These are phyloP conservation scores for Porphyrio hochstetteri DNA, from an alignment of 2,113 vertebrate genomes.

Conservation along the genomic window DNA sequence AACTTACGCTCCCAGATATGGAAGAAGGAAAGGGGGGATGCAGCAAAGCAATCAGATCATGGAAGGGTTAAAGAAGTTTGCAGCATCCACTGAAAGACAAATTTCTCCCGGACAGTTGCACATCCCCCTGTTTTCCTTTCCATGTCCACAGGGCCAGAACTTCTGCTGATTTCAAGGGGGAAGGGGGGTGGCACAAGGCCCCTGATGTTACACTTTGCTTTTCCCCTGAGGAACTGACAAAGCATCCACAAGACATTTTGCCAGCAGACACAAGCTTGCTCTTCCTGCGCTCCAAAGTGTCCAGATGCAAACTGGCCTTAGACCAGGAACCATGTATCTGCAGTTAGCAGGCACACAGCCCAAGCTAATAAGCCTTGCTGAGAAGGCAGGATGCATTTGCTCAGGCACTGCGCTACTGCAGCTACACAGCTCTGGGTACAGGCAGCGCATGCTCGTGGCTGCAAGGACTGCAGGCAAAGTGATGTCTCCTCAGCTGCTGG, in stretches of 20 bases:
- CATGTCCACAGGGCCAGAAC: background rate
- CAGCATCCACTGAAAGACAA: background rate
- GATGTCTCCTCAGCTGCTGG: background rate
- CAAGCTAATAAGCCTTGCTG: background rate
- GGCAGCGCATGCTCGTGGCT: accelerated
- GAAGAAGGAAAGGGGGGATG: background rate
- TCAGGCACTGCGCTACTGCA: background rate
- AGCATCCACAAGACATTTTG: background rate
- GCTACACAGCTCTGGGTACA: background rate
- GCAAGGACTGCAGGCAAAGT: background rate
- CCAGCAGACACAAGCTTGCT: background rate
- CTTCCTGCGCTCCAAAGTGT: background rate
- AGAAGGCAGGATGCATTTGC: background rate
- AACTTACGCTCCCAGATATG: background rate
- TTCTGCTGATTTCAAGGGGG: background rate
- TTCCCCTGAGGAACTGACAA: background rate
- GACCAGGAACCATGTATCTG: background rate
- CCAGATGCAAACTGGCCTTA: background rate
- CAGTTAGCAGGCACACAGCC: background rate
- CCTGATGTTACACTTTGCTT: background rate
- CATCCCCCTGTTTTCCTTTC: background rate
- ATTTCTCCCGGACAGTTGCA: background rate
- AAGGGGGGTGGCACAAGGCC: background rate
- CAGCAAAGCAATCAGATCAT: background rate
- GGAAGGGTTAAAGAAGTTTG: background rate